Evolutionary conservation across 2,797 vertebrate genomes (phyloP).

Genomic region (Falco peregrinus): DNA sequence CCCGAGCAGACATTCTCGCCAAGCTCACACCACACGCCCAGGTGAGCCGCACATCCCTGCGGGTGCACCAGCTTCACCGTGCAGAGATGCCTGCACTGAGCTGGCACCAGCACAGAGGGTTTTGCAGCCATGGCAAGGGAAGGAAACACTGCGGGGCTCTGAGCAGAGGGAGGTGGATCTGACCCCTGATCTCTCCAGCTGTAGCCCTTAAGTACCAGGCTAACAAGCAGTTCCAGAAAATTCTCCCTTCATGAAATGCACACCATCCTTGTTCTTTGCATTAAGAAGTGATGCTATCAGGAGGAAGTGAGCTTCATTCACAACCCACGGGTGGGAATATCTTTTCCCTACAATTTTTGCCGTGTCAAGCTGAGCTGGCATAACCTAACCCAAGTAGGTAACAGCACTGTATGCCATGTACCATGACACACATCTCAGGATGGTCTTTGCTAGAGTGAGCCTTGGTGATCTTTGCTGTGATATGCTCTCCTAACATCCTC

Average conservation of each 20-base stretch:
- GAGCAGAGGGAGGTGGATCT: background rate
- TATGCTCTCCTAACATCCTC: background rate
- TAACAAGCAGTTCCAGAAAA: background rate
- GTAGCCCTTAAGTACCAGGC: background rate
- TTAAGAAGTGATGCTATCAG: background rate
- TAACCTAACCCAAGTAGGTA: background rate
- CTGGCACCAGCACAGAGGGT: background rate
- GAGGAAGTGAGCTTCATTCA: background rate
- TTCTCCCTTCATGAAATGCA: background rate
- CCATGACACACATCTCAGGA: background rate
- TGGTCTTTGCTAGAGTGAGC: background rate
- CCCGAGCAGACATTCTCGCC: background rate
- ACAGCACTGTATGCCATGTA: fast-evolving
- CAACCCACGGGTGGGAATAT: background rate
- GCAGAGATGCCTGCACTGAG: fast-evolving
- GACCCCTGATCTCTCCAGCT: background rate
- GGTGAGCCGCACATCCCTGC: fast-evolving
- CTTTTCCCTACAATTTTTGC: background rate
- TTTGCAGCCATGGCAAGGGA: background rate
- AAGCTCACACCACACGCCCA: fast-evolving
- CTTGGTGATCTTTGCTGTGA: background rate
- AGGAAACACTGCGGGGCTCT: background rate
- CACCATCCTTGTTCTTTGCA: background rate
- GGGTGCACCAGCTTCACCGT: background rate
- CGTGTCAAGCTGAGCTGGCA: background rate